Evolutionary conservation across 1,140 invertebrate species (phyloP).

Genomic region (Matsumurasca onukii): DNA sequence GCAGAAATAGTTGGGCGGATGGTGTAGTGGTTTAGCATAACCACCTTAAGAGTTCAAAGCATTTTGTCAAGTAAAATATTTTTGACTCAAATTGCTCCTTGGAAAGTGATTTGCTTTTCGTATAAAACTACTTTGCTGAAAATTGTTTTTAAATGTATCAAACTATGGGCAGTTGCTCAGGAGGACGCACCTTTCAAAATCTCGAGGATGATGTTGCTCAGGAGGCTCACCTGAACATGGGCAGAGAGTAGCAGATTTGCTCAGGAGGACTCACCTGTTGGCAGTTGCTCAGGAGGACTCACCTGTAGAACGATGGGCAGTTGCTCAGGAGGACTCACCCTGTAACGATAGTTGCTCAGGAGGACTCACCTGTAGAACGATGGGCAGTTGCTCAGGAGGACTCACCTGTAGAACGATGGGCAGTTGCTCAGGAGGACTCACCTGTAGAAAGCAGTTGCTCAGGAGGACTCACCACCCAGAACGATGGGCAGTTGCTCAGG

Average conservation of each 20-base stretch:
- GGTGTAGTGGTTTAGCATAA: too few species aligned
- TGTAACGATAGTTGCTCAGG: constrained; percentile 97
- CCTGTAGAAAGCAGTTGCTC: constrained; percentile 97
- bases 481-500: constrained; percentile 98
- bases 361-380: constrained; percentile 87
- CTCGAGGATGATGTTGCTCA: constrained; percentile 97
- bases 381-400: constrained; percentile 95
- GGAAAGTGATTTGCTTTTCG: too few species aligned
- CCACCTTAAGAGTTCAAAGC: too few species aligned
- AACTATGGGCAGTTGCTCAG: constrained; percentile 97
- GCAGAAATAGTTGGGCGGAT: too few species aligned
- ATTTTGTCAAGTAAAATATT: too few species aligned
- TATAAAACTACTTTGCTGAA: too few species aligned
- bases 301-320: constrained; percentile 95
- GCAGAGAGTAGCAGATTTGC: constrained; percentile 96
- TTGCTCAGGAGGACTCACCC: constrained; percentile 88
- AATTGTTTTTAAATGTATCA: too few species aligned
- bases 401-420: constrained; percentile 86
- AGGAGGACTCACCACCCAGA: constrained; percentile 81
- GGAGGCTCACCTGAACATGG: constrained; percentile 90
- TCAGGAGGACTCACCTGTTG: constrained; percentile 89
- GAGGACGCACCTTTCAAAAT: constrained; percentile 86
- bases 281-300: constrained; percentile 90
- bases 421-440: constrained; percentile 47
- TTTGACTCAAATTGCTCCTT: too few species aligned